Percentiles rank a stretch among this genome's conserved stretches.
These are phyloP conservation scores for Cloeon dipterum DNA, from an alignment of 2,888 invertebrate genomes.

Conservation along the genomic window DNA sequence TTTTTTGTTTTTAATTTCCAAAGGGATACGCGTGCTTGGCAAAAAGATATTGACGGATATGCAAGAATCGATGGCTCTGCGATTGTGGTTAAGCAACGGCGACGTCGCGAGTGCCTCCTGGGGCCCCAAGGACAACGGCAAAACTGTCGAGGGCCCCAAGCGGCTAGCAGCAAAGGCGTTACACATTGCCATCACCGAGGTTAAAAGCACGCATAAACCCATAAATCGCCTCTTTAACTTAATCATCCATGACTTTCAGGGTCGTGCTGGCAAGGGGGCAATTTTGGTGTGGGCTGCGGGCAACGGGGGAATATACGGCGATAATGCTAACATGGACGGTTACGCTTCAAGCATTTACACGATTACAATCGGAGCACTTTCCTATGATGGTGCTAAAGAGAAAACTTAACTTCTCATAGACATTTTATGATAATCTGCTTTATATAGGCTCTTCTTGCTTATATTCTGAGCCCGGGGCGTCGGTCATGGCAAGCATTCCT, in stretches of 20 bases:
- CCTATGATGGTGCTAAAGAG: conserved; percentile 11
- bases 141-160: conserved; percentile 19
- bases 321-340: conserved; percentile 22
- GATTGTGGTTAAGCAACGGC: conserved; percentile 14
- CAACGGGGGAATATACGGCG: conserved; percentile 17
- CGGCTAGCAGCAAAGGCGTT: conserved; percentile 15
- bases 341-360: conserved; percentile 21
- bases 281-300: conserved; percentile 22
- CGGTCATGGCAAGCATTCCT: conserved; percentile 9
- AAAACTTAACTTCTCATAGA: too few species aligned
- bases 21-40: neutral
- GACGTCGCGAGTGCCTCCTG: conserved; percentile 21
- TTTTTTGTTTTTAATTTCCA: too few species aligned
- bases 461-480: conserved; percentile 11
- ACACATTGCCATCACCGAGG: conserved; percentile 15
- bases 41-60: conserved; percentile 4
- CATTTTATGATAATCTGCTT: too few species aligned
- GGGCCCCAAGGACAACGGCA: conserved; percentile 17
- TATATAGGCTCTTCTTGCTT: conserved; percentile 8
- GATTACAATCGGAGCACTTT: conserved; percentile 18
- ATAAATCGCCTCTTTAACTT: too few species aligned
- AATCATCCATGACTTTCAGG: conserved; percentile 13
- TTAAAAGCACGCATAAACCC: conserved; percentile 7
- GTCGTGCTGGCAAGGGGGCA: conserved; percentile 17
- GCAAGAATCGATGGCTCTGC: conserved; percentile 17